A percentile compares a stretch with the other conserved stretches of the same genome.
Conservation (phyloP, 2,888 invertebrate genomes). For the Macrophya annulata region DNA sequence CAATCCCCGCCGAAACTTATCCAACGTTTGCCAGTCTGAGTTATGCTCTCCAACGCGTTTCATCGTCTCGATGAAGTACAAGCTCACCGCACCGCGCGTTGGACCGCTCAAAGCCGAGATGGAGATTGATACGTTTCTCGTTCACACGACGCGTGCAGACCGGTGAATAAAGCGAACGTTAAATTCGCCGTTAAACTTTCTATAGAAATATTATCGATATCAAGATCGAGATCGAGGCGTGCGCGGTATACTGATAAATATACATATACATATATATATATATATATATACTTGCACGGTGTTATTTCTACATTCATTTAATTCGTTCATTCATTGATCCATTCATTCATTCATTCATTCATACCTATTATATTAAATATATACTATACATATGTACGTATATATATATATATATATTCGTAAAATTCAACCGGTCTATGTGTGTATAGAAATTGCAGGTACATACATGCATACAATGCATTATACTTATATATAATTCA, state of each 20-base stretch:
- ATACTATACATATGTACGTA: no score
- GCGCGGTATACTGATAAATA: not conserved
- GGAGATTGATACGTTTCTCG: slow-evolving; percentile 42
- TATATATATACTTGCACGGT: not conserved
- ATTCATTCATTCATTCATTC: not conserved
- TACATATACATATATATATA: no score
- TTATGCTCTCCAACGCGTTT: slow-evolving; percentile 5
- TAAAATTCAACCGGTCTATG: no score
- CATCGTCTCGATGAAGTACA: not conserved
- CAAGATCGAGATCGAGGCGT: slow-evolving; percentile 10
- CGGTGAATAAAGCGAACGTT: slow-evolving; percentile 15
- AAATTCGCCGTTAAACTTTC: slow-evolving; percentile 33
- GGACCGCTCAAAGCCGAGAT: slow-evolving; percentile 15
- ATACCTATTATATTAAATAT: no score
- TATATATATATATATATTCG: no score
- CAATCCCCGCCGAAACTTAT: not conserved
- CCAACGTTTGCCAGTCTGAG: not conserved
- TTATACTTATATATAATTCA: not conserved
- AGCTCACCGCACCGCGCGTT: not conserved
- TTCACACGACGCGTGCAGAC: slow-evolving; percentile 10
- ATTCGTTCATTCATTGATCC: not conserved
- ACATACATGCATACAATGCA: no score
- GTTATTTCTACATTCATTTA: not conserved
- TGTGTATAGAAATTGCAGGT: slow-evolving; percentile 1
- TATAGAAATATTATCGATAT: slow-evolving; percentile 1